Base-by-base conservation (phyloP, 2,113 vertebrate species). In the Notiomystis cincta region DNA sequence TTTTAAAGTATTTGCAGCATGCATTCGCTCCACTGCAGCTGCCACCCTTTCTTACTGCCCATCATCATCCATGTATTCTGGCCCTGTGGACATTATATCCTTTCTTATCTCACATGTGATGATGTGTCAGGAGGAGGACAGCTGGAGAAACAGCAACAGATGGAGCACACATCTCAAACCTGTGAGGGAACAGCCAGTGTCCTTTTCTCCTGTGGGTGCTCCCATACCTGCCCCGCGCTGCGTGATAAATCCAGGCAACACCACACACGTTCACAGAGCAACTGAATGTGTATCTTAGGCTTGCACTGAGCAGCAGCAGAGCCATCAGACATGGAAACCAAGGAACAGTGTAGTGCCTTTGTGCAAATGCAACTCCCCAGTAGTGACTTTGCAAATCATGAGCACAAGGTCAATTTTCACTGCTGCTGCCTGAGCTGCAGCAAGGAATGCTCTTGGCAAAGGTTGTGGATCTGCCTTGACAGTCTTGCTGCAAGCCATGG, bases 141-240 rank as follows among this genome's bases (percentile, higher is more conserved):
- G n/a, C 3, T 65, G 24, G 19, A 73, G 50, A 72, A 80, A 72
- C 6, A 64, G 33, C 40, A 50, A 44, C 53, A 33, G 20, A 33
- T 0, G 19, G 58, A 31, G n/a, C 69, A 44, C 20, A 5, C 4
- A 2, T 51, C 81, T 33, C n/a, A 38, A 64, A 72, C 0, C 0
- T 31, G 16, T 31, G 33, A 72, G 23, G 5, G 44, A 80, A 60
- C 5, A n/a, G 16, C 18, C 8, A 10, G 33, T 20, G 72, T 72
- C 48, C 30, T 35, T 75, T 44, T 64, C 62, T 56, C 56, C 31
- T 28, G 17, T 13, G 33, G 25, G n/a, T 24, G 42, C 61, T 64
- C 44, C 48, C 21, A 30, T 8, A 44, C 21, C 2, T 11, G 23
- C 8, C 10, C 54, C 35, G 35, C 1, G 0, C 25, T 7, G 25